Evolutionary conservation across 2,888 invertebrate genomes (phyloP).

Genomic region (Archips crataeganus): DNA sequence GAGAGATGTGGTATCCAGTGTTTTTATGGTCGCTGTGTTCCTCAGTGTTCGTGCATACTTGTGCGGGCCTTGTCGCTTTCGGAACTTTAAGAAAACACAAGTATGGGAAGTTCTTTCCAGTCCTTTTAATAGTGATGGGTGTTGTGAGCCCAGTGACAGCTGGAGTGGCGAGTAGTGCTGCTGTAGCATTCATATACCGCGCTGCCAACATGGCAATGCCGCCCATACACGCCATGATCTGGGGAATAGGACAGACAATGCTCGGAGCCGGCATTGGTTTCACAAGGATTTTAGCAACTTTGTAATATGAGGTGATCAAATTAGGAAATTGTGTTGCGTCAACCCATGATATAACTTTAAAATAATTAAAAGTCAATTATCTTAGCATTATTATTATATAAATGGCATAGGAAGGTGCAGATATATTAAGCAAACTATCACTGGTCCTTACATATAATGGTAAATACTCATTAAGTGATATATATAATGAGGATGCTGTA

Average conservation of each 20-base stretch:
- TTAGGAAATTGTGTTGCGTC: slow-evolving; percentile 32
- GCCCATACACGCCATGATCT: slow-evolving; percentile 95
- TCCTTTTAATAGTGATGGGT: slow-evolving; percentile 95
- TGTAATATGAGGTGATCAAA: slow-evolving; percentile 82
- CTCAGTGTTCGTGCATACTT: slow-evolving; percentile 96
- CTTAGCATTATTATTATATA: slow-evolving; percentile 57
- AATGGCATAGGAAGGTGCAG: slow-evolving; percentile 59
- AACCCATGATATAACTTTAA: slow-evolving; percentile 38
- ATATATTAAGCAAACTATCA: slow-evolving; percentile 52
- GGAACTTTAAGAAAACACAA: slow-evolving; percentile 96
- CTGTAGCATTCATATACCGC: slow-evolving; percentile 96
- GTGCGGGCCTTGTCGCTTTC: slow-evolving; percentile 96
- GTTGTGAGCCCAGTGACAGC: slow-evolving; percentile 95
- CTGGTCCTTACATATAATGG: slow-evolving; percentile 30
- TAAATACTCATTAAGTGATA: slow-evolving; percentile 57
- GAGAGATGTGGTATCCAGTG: slow-evolving; percentile 99
- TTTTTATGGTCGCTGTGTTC: slow-evolving; percentile 98
- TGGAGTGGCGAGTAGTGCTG: slow-evolving; percentile 95
- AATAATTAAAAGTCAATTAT: slow-evolving; percentile 68
- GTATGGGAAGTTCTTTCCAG: slow-evolving; percentile 97
- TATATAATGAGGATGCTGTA: slow-evolving; percentile 34
- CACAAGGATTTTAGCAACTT: slow-evolving; percentile 96
- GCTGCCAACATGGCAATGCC: slow-evolving; percentile 96
- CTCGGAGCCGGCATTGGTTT: slow-evolving; percentile 96
- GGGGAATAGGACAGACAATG: slow-evolving; percentile 97